phyloP scores from a whole-genome alignment of 2,797 vertebrate genomes.

The Dipus sagitta region DNA sequence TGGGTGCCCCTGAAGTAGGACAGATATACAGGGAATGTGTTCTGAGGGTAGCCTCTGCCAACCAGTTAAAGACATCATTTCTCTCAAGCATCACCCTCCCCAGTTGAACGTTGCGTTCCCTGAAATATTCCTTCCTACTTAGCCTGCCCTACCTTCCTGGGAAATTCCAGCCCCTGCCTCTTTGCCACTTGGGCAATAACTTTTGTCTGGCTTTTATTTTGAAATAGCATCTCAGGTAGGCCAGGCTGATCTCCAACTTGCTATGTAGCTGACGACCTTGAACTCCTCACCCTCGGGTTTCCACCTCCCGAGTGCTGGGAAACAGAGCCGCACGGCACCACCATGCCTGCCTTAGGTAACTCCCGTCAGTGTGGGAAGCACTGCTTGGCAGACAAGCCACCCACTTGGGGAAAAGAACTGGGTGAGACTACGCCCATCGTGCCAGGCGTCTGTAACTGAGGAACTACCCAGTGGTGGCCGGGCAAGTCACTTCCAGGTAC shows the following conservation, averaged over 20 bases:
- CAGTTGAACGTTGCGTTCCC: not conserved
- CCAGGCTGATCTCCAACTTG: not conserved
- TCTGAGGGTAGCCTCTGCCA: not conserved
- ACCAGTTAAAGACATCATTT: not conserved
- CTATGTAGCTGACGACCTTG: not conserved
- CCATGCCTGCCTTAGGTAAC: not conserved
- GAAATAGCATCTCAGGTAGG: not conserved
- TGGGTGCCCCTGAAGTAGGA: not conserved
- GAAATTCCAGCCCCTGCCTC: slow-evolving; percentile 11
- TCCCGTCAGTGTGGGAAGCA: not conserved
- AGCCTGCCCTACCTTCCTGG: not conserved
- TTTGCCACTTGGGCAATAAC: not conserved
- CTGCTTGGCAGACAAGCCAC: not conserved
- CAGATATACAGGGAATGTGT: not conserved
- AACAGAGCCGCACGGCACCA: not conserved
- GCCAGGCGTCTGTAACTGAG: not conserved
- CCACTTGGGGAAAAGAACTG: not conserved
- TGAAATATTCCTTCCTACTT: slow-evolving; percentile 1
- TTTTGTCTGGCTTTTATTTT: no score
- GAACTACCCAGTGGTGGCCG: not conserved
- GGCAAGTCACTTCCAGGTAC: not conserved
- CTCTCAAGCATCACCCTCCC: not conserved
- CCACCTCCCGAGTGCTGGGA: not conserved
- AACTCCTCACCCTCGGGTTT: not conserved
- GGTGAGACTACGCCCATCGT: not conserved